Base-by-base conservation (phyloP, 1,140 invertebrate species). In the Drosophila pachea region DNA sequence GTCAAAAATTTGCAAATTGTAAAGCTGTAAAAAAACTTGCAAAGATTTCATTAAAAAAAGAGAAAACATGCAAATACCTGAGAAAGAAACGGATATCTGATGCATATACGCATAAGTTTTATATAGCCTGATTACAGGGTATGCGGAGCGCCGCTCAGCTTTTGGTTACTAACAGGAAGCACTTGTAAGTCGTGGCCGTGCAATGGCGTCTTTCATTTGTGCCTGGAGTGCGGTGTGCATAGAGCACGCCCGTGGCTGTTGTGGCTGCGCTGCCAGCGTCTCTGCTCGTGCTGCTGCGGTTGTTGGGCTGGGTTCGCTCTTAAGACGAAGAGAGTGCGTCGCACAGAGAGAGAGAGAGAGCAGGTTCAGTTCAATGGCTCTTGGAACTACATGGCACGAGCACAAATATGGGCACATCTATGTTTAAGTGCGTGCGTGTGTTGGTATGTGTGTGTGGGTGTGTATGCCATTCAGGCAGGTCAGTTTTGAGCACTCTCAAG, bases 331-430 rank as follows among this genome's bases (percentile, higher is more conserved):
- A 50, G 36, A 9, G 62, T 8, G 35, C 5, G 14, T 32, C 8
- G 12, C 33, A 31, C 14, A 45, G 7, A 8, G n/a, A n/a, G n/a
- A 33, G 7, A 12, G 54, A 45, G 7, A 8, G 40, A 70, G 48
- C 52, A 32, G 47, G 36, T 45, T 58, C 53, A 48, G 62, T 70
- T 70, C 54, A 66, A 48, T 59, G 62, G 48, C 68, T 70, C 40
- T 58, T 64, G 67, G 67, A 40, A 68, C 49, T 38, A 38, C 40
- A 61, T 40, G 35, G 14, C 43, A 29, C 56, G 56, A 48, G 16
- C 58, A 38, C 16, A 12, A 7, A 32, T 38, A 38, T 48, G 29
- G 12, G 6, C 38, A 33, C 55, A 36, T 63, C 33, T 56, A 5
- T 56, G 33, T 50, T 29, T 22, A 36, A 6, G 12, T 50, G 35